These are phyloP conservation scores for Oegoconia quadripuncta DNA, from an alignment of 2,888 invertebrate species.

Conservation along the genomic window DNA sequence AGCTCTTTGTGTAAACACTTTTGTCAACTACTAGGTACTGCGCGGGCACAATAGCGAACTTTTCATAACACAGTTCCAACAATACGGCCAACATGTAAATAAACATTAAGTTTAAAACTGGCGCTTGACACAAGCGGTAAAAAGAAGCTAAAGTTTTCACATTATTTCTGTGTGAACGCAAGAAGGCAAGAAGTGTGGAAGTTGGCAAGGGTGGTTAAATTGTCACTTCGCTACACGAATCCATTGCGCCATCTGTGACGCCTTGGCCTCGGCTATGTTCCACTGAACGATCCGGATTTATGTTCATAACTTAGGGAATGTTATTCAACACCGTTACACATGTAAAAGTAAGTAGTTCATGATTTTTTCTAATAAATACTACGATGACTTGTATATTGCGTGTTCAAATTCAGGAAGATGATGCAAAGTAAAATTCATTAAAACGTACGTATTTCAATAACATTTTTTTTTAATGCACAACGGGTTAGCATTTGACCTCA, in stretches of 20 bases:
- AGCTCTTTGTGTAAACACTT: constrained; percentile 4
- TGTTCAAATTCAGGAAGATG: too few species aligned
- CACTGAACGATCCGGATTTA: constrained; percentile 30
- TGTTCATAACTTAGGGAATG: too few species aligned
- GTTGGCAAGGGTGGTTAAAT: constrained; percentile 49
- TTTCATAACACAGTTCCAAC: constrained; percentile 10
- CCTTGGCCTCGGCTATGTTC: constrained; percentile 34
- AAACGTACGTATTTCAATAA: too few species aligned
- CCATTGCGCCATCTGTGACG: constrained; percentile 49
- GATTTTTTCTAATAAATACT: too few species aligned
- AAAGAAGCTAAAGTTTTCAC: constrained; percentile 53
- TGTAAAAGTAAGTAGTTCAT: too few species aligned
- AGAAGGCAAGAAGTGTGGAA: constrained; percentile 47
- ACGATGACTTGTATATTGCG: too few species aligned
- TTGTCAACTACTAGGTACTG: neutral
- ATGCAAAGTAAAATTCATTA: too few species aligned
- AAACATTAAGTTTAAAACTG: constrained; percentile 41
- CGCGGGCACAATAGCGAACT: constrained; percentile 3
- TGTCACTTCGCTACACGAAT: constrained; percentile 44
- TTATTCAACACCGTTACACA: too few species aligned
- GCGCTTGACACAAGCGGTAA: constrained; percentile 37
- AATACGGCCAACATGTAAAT: constrained; percentile 33
- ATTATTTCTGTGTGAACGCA: constrained; percentile 47
- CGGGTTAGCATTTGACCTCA: too few species aligned
- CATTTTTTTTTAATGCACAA: too few species aligned